Base-by-base conservation (phyloP, 1,140 invertebrate genomes). In the Aethina tumida region DNA sequence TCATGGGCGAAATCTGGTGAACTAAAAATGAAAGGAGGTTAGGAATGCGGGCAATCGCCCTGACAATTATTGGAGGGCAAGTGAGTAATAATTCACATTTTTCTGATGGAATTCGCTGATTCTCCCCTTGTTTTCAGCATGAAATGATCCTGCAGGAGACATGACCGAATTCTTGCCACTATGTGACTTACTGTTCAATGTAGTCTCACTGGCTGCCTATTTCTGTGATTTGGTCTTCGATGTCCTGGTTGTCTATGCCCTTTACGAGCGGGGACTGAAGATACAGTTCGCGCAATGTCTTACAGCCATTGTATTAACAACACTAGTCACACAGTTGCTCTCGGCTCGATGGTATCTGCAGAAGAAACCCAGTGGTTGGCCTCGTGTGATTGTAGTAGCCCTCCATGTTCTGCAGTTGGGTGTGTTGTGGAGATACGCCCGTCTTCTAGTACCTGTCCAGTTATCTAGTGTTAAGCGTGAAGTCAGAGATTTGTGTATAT, bases 141-240 rank as follows among this genome's bases (percentile, higher is more conserved):
- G 51, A 45, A 43, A 53, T 49, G 49, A 46, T 36, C 35, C 21
- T 42, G 24, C 16, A n/a, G 32, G 35, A 55, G 54, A 43, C 41
- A 74, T 75, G 72, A 69, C 71, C 55, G 81, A 89, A 69, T 87
- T 89, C 60, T 68, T 89, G 58, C 84, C 84, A 40, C 69, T 91
- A 45, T 91, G 86, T 68, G 86, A 91, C 67, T 79, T 89, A 22
- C 67, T 91, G 5, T 92, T 92, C 68, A 91, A 91, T 62, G 83
- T 92, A 58, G 87, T 91, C 42, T 90, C 86, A 7, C 65, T 92
- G 30, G 83, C 83, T n/a, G 84, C 81, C 2, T 90, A 91, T 60
- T 92, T 92, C 63, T 91, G 86, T 67, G 85, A 90, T 69, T 75
- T 90, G 26, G 84, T 90, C 2, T 92, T 92, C 56, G 85, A 91